Conservation (phyloP, 2,797 vertebrate species). For the Furcifer pardalis region DNA sequence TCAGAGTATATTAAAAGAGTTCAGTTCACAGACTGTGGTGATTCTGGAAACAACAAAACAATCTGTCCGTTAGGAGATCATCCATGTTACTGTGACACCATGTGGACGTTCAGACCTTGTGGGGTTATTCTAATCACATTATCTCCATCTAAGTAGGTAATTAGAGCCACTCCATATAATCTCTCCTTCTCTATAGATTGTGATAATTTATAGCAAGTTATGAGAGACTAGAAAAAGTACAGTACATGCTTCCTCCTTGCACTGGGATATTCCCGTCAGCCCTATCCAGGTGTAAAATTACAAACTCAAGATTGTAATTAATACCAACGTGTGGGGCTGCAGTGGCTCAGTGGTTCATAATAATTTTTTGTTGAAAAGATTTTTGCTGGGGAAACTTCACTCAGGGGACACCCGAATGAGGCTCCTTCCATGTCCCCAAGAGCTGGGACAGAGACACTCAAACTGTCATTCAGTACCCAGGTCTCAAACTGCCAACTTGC, state of each 20-base stretch:
- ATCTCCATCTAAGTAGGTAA: background rate
- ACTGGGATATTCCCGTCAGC: background rate
- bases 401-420: no score
- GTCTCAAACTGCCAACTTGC: no score
- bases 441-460: no score
- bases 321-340: background rate
- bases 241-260: background rate
- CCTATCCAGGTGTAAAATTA: background rate
- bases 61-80: background rate
- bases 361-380: no score
- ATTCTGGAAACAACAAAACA: background rate
- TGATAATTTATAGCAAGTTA: background rate
- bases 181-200: background rate
- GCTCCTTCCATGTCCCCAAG: no score
- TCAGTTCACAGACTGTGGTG: background rate
- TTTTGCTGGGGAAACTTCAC: no score
- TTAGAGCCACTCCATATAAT: background rate
- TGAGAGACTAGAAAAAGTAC: background rate
- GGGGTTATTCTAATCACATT: background rate
- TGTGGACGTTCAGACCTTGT: background rate
- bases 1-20: constrained; percentile 40
- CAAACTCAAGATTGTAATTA: background rate
- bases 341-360: no score
- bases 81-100: background rate
- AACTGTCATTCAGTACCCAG: no score